Evolutionary conservation across 2,113 vertebrate genomes (phyloP), one percentile per base, ranked within the genome.

Genomic region (Muntiacus muntjak): DNA sequence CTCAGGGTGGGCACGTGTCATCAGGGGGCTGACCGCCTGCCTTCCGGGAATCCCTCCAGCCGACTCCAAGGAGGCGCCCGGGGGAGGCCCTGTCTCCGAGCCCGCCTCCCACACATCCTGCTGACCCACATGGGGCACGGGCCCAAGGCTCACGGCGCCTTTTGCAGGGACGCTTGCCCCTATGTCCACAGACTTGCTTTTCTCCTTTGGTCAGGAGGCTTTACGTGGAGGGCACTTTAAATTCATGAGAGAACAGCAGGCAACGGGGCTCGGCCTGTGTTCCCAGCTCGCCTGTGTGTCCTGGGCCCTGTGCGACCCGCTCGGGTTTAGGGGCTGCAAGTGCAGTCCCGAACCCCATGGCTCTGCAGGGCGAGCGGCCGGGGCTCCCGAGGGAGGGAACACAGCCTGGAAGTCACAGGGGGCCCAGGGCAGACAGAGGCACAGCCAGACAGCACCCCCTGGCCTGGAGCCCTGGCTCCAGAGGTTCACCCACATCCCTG

Each of bases 1-100:
- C 43, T 12, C 1, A 0, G 40, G 55, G 55, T 0, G 1, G 0
- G 1, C 21, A 10, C 0, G 0, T 2, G 36, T 25, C 55, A 2
- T 21, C 8, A 1, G 14, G 0, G 4, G 55, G 55, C 84, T 12
- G 5, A 40, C 45, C 11, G 8, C 58, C 4, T 23, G n/a, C 62
- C 64, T 84, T 79, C 91, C 0, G 5, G 43, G 64, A 33, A 40
- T 26, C 57, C 82, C n/a, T 28, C 17, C 28, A 2, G 87, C 54
- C 4, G 1, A 30, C 9, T 28, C 5, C 14, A 6, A 33, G 45
- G 9, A 15, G 23, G 4, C 7, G 3, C 28, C 28, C 2, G 26
- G 12, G 2, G 2, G 47, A 36, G 15, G 57, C 71, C 12, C 58
- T 62, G 12, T 14, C 40, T 40, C 71, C 0, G 8, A 21, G n/a